phyloP scores from a whole-genome alignment of 2,888 invertebrate species.

The Campoletis raptor region DNA sequence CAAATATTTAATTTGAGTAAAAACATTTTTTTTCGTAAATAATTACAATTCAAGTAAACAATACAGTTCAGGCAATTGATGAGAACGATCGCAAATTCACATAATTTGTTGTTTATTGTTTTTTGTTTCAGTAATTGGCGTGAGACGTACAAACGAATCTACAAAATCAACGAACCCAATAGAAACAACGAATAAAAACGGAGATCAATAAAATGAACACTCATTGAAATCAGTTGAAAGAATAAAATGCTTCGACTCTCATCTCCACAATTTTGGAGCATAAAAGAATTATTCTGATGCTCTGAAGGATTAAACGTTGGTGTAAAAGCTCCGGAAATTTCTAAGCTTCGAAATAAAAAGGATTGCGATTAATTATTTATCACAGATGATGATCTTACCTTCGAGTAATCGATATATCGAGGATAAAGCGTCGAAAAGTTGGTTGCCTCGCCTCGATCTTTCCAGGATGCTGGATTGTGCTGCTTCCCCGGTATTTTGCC shows the following conservation, averaged over 20 bases:
- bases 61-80: not conserved
- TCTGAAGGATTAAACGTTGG: not conserved
- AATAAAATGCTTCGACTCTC: not conserved
- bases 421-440: conserved; percentile 46
- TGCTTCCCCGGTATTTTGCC: conserved; percentile 66
- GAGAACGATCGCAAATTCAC: not conserved
- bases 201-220: not conserved
- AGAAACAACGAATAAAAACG: not conserved
- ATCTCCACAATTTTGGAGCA: not conserved
- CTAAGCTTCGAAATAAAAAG: not conserved
- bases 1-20: not conserved
- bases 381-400: conserved; percentile 50
- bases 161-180: not conserved
- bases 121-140: not conserved
- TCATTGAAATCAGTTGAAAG: too few species aligned
- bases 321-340: not conserved
- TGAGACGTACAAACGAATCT: too few species aligned
- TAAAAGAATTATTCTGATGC: not conserved
- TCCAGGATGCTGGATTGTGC: conserved; percentile 52
- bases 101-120: not conserved
- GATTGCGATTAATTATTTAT: conserved; percentile 21
- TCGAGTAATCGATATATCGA: conserved; percentile 55
- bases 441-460: conserved; percentile 65
- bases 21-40: too few species aligned
- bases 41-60: not conserved